These are phyloP conservation scores for Chamaetylas fuelleborni DNA, from an alignment of 2,113 vertebrate species.

Conservation along the genomic window DNA sequence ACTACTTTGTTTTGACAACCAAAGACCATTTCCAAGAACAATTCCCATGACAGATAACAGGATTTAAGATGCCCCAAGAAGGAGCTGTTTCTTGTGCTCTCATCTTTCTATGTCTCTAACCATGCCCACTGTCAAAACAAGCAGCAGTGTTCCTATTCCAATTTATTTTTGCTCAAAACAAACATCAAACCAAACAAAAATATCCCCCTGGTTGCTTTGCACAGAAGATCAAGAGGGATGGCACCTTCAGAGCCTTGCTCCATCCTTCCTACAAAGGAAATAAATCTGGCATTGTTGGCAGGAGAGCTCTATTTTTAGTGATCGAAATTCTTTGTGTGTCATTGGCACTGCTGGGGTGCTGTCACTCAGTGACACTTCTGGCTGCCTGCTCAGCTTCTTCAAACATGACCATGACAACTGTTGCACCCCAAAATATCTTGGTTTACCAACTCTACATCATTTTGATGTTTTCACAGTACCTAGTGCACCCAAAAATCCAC, in stretches of 20 bases:
- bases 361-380: not conserved
- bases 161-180: not conserved
- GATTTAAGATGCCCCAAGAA: not conserved
- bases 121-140: not conserved
- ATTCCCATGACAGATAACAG: not conserved
- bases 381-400: not conserved
- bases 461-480: not conserved
- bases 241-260: not conserved
- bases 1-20: not conserved
- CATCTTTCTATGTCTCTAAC: not conserved
- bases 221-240: not conserved
- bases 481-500: not conserved
- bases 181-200: not conserved
- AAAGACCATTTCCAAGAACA: not conserved
- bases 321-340: not conserved
- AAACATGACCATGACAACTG: not conserved
- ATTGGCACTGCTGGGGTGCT: not conserved
- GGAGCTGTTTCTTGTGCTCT: not conserved
- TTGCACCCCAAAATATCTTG: not conserved
- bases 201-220: not conserved
- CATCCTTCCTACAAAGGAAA: not conserved
- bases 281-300: not conserved
- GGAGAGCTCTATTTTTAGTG: not conserved
- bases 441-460: fast-evolving
- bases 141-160: not conserved